These are phyloP conservation scores for Acanthosepion esculentum DNA, from an alignment of 2,888 invertebrate genomes.

Conservation along the genomic window DNA sequence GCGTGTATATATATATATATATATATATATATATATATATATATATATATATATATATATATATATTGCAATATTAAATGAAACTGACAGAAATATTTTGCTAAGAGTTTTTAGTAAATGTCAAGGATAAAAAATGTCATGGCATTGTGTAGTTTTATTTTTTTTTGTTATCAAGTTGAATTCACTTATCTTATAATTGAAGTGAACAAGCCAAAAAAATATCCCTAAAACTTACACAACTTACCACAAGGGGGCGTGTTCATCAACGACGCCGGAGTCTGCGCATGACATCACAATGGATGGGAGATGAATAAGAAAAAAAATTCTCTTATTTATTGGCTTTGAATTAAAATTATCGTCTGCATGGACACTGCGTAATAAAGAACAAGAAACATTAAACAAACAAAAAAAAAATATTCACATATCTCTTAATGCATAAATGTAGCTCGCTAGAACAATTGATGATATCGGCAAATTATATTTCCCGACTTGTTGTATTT, in stretches of 20 bases:
- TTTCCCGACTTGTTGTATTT: too few species aligned
- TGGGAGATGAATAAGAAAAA: background rate
- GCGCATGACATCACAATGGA: background rate
- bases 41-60: too few species aligned
- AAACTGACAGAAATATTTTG: too few species aligned
- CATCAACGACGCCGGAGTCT: background rate
- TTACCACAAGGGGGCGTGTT: background rate
- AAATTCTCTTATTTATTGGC: background rate
- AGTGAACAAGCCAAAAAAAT: background rate
- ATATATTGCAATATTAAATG: too few species aligned
- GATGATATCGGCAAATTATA: background rate
- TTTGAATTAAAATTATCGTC: background rate
- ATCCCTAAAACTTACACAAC: background rate
- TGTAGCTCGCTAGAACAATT: background rate
- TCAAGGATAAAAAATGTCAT: too few species aligned
- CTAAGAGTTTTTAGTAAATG: too few species aligned
- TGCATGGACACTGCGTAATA: background rate
- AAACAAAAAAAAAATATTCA: too few species aligned
- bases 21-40: too few species aligned
- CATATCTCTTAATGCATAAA: background rate
- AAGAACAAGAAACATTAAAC: background rate
- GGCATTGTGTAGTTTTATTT: background rate
- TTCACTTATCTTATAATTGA: background rate
- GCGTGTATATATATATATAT: too few species aligned
- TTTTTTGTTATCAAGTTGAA: background rate